Evolutionary conservation across 2,888 invertebrate genomes (phyloP), one percentile per base, ranked within the genome.

Genomic region (Perithous albicinctus): DNA sequence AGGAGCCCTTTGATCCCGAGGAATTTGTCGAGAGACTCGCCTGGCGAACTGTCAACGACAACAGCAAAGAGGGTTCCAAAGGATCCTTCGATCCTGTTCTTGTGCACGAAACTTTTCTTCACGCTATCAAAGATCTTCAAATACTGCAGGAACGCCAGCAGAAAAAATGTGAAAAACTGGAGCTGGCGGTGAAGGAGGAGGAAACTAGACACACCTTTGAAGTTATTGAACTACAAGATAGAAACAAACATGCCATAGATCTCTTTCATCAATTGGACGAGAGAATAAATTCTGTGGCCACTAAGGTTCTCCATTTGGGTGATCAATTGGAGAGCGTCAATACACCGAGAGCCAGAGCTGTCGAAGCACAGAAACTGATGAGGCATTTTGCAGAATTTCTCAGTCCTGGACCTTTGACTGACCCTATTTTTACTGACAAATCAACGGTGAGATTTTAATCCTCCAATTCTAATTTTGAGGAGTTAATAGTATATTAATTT

Each of bases 1-100:
- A 99, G 98, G 99, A 99, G 91, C 98, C 99, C 0, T 99, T 99
- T 92, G 98, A 99, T 94, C 96, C 98, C 10, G 98, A 98, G 90
- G 99, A 99, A 92, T 99, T 99, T 94, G 98, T 99, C 0, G 99
- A 99, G 92, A 95, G 99, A 74, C 94, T 99, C 90, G 99, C 99
- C 46, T 98, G 99, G 96, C 95, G 98, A 86, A 97, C 98, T 64
- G 97, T 98, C 91, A 95, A 95, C 54, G 95, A 95, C 85, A 94
- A 94, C 18, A 94, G 93, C 88, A 96, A 95, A 87, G 97, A 96
- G 89, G 93, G 94, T 46, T 95, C 95, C 20, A 96, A 95, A 59
- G 95, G 96, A 26, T 94, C 95, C 85, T 97, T 98, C 92, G 97
- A 98, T 93, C 98, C 98, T 0, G 95, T 96, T 89, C 94, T 96